phyloP scores from a whole-genome alignment of 2,113 vertebrate species.

The Pandion haliaetus region DNA sequence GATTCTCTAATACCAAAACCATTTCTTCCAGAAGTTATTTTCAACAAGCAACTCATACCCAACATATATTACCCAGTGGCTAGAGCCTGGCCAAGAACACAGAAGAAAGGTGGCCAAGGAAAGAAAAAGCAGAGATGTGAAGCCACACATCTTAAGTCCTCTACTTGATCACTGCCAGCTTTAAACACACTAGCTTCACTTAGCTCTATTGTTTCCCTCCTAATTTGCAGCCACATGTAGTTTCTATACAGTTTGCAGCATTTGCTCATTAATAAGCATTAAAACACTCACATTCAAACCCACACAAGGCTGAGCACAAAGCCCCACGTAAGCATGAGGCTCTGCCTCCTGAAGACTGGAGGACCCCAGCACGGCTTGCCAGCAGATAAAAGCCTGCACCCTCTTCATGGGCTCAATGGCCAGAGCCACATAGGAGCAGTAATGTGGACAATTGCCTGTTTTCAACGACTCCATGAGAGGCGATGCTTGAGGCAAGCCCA shows the following conservation, averaged over 20 bases:
- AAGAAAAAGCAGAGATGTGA: not conserved
- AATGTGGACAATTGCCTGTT: not conserved
- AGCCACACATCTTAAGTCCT: not conserved
- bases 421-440: not conserved
- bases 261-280: not conserved
- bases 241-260: not conserved
- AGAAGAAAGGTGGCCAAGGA: not conserved
- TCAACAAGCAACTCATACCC: not conserved
- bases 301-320: not conserved
- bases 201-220: not conserved
- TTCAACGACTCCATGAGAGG: not conserved
- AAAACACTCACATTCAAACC: not conserved
- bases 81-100: not conserved
- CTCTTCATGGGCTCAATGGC: not conserved
- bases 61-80: not conserved
- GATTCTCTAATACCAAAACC: not conserved
- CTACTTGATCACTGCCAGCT: not conserved
- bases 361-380: not conserved
- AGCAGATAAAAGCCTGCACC: not conserved
- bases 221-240: not conserved
- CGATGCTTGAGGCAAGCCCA: not conserved
- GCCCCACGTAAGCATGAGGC: not conserved
- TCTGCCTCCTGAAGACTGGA: not conserved
- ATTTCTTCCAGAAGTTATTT: not conserved
- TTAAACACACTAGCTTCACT: not conserved